Base-by-base conservation (phyloP, 2,113 vertebrate species). In the Clarias gariepinus region DNA sequence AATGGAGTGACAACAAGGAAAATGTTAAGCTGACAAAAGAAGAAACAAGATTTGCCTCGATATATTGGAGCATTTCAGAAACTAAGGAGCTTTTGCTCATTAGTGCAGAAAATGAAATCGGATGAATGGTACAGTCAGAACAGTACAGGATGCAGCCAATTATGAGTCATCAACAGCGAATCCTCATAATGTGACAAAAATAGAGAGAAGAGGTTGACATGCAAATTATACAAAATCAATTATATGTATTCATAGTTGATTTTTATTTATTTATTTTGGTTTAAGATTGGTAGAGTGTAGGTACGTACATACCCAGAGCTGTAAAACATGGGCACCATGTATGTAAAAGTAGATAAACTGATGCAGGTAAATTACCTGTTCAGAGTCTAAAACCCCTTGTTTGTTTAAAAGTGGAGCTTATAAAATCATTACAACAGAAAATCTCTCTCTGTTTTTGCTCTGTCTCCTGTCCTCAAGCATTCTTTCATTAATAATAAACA, bases 401-500 rank as follows among this genome's bases (percentile, higher is more conserved):
- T 82, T 87, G 13, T 16, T 18, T 79, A 21, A 79, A 64, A 28
- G 15, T 41, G 58, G 47, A 28, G 41, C 33, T 64, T 61, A 30
- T 60, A 23, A 47, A 76, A 28, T 55, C 61, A 41, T 33, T 63
- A 53, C 36, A n/a, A 28, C 3, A 68, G 30, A 23, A 68, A 36
- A 28, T 84, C 66, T 80, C 73, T n/a, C 21, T 74, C 21, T 66
- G 13, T 36, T 41, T 64, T 52, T 60, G n/a, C n/a, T n/a, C n/a
- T n/a, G 41, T 69, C 23, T 83, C 25, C 18, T 53, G 36, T 87
- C 58, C 57, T 86, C 30, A 23, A 41, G 55, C 78, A 55, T 78
- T 79, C 63, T 30, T 81, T 74, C 66, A n/a, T 73, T 94, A 90
- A 82, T 92, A 91, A 90, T 91, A 90, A 92, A 91, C 64, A 82